These are phyloP conservation scores for Rugalucina vietnamica DNA, from an alignment of 2,888 invertebrate species.

Conservation along the genomic window DNA sequence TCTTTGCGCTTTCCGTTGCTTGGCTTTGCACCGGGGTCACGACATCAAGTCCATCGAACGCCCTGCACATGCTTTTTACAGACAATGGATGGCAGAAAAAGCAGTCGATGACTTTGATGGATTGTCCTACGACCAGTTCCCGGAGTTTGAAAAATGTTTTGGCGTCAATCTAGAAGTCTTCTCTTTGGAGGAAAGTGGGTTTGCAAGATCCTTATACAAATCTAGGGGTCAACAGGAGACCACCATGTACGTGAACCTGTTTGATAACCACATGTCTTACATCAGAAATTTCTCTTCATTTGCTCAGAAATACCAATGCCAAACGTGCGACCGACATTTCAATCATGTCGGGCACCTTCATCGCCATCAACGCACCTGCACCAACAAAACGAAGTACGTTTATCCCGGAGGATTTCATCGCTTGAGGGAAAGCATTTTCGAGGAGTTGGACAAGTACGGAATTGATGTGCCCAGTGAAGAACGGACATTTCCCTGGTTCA, in stretches of 20 bases:
- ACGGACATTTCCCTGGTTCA: constrained; percentile 47
- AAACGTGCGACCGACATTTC: constrained; percentile 30
- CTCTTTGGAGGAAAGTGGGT: constrained; percentile 4
- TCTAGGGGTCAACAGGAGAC: background rate
- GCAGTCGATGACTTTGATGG: background rate
- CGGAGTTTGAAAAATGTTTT: background rate
- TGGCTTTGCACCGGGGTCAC: constrained; percentile 36
- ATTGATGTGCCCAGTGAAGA: constrained; percentile 16
- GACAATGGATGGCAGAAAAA: constrained; percentile 24
- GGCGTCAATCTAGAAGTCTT: constrained; percentile 4
- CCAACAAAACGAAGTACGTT: constrained; percentile 21
- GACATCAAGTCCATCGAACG: constrained; percentile 32
- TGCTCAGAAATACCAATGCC: constrained; percentile 1
- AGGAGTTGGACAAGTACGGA: constrained; percentile 32
- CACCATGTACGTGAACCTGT: constrained; percentile 24
- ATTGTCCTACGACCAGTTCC: background rate
- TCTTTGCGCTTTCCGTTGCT: constrained; percentile 49
- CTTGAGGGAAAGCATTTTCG: constrained; percentile 23
- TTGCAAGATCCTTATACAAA: constrained; percentile 10
- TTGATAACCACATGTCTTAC: constrained; percentile 18
- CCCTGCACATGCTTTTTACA: constrained; percentile 6
- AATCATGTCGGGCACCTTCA: constrained; percentile 4
- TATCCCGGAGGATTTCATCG: constrained; percentile 46
- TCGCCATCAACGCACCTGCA: constrained; percentile 6
- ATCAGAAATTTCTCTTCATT: background rate